These are phyloP conservation scores for Tachystola acroxantha DNA, from an alignment of 2,888 invertebrate species.

Conservation along the genomic window DNA sequence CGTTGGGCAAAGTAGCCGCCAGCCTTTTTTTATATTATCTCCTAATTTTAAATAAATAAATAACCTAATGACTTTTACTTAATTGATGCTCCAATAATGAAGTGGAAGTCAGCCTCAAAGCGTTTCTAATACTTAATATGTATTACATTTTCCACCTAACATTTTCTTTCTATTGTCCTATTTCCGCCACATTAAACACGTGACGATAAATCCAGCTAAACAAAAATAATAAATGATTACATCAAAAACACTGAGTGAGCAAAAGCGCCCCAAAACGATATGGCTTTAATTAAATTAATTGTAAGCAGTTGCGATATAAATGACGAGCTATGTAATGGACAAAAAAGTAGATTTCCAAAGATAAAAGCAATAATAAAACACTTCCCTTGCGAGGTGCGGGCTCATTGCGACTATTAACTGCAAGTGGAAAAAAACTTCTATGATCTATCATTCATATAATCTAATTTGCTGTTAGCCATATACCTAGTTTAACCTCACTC, in stretches of 20 bases:
- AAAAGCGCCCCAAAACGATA: slow-evolving; percentile 51
- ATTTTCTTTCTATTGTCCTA: slow-evolving; percentile 9
- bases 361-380: slow-evolving; percentile 74
- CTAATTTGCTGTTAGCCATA: too few relatives aligned
- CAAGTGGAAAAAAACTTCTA: too few relatives aligned
- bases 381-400: slow-evolving; percentile 50
- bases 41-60: too few relatives aligned
- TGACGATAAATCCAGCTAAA: slow-evolving; percentile 23
- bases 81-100: too few relatives aligned
- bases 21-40: too few relatives aligned
- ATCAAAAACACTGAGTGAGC: slow-evolving; percentile 43
- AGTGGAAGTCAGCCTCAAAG: too few relatives aligned
- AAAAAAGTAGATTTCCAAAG: slow-evolving; percentile 61
- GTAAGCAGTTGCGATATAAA: slow-evolving; percentile 68
- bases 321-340: slow-evolving; percentile 61
- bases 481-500: too few relatives aligned
- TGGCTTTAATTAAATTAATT: slow-evolving; percentile 74
- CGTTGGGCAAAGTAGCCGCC: too few relatives aligned
- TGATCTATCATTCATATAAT: too few relatives aligned
- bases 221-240: slow-evolving; percentile 47
- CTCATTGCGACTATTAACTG: slow-evolving; percentile 8
- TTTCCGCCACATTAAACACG: slow-evolving; percentile 26
- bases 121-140: too few relatives aligned
- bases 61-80: too few relatives aligned
- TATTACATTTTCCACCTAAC: too few relatives aligned